Evolutionary conservation across 2,113 vertebrate genomes (phyloP).

Genomic region (Gavia stellata): DNA sequence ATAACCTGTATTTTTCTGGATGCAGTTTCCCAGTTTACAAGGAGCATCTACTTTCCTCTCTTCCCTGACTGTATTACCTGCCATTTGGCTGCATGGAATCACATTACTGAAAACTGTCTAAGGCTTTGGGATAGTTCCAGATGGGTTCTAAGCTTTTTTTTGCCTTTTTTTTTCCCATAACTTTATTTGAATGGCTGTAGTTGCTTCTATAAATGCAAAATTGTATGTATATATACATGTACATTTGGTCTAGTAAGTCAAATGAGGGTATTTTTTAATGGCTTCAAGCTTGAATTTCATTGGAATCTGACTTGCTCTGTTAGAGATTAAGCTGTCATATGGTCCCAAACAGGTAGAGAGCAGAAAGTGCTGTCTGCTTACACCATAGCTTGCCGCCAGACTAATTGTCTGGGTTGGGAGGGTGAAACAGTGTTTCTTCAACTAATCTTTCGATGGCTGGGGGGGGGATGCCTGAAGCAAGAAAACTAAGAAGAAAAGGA

Average conservation of each 20-base stretch:
- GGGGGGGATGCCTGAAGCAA: background rate
- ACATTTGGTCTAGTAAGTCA: background rate
- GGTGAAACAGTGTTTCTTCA: background rate
- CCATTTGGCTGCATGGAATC: background rate
- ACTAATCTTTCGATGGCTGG: background rate
- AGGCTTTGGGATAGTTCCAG: background rate
- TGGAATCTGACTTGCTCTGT: background rate
- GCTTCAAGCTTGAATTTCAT: background rate
- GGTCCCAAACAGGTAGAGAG: background rate
- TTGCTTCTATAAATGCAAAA: background rate
- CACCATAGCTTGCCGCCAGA: background rate
- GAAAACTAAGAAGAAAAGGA: background rate
- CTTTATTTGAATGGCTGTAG: background rate
- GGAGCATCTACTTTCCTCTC: background rate
- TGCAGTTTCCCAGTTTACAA: background rate
- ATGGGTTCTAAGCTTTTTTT: background rate
- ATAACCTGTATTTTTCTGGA: background rate
- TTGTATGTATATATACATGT: background rate
- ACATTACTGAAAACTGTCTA: background rate
- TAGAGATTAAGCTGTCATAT: background rate
- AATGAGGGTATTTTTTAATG: background rate
- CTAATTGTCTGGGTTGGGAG: background rate
- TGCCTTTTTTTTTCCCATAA: rapidly evolving
- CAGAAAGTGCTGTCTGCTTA: background rate
- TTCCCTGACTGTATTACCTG: background rate